Evolutionary conservation across 2,888 invertebrate genomes (phyloP), one percentile per base, ranked within the genome.

Genomic region (Thymelicus acteon): DNA sequence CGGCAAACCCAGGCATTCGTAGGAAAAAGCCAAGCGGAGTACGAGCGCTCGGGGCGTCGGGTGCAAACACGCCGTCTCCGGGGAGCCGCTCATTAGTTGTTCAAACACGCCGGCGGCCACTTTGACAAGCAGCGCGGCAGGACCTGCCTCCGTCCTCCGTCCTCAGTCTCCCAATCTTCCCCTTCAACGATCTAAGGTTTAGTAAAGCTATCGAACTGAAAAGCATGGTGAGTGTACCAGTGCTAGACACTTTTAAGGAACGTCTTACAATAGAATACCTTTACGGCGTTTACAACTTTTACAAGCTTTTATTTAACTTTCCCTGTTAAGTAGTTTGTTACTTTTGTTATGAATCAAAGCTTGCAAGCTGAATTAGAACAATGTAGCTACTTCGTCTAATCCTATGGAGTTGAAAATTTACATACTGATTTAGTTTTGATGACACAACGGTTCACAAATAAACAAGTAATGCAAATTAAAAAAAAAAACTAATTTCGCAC

Each of bases 21-120:
- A 80, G 85, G 87, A 90, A 91, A 92, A 91, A 89, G 87, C 89
- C 78, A 82, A 78, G 79, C 79, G 80, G 80, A 78, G 49, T 44
- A 31, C 49, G 49, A 52, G 85, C 86, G 87, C 87, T 85, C 78
- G 80, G 82, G 80, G 82, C 81, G 79, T 87, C 86, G 83, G 83
- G 85, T 81, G 89, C 89, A 92, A 92, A 93, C 91, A 92, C 82
- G 77, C 75, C 85, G 88, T 92, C 93, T 93, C 92, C 84, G 81
- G 93, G 92, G 92, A 89, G 79, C 88, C 91, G 87, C 92, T 93
- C 93, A 93, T 93, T 93, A 93, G 90, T 93, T 90, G 93, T 89
- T 85, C 93, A 93, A 93, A 93, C 90, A 93, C 80, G 86, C 91
- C 88, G 89, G 88, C 90, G 89, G 91, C 91, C 90, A 92, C 93